A percentile compares a stretch with the other conserved stretches of the same genome.
Conservation (phyloP, 2,797 vertebrate genomes). For the Phalloptychus januarius region DNA sequence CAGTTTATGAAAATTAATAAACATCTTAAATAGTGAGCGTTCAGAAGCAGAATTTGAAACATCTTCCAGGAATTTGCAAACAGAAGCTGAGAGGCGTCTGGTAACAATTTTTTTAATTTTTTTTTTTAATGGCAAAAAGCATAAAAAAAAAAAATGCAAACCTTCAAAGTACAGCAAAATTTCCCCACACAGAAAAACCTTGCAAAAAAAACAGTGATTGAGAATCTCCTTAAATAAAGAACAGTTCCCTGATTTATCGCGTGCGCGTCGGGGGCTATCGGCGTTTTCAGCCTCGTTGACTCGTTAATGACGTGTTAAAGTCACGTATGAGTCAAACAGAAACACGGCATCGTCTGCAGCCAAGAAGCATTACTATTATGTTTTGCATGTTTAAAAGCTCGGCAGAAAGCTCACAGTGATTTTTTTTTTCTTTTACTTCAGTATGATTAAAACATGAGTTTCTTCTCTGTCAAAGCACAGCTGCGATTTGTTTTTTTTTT, state of each 20-base stretch:
- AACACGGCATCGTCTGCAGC: conserved; percentile 51
- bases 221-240: conserved; percentile 17
- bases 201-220: conserved; percentile 40
- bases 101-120: not conserved
- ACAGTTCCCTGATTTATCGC: conserved; percentile 29
- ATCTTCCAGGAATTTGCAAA: not conserved
- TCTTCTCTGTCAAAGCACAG: conserved; percentile 39
- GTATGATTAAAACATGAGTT: conserved; percentile 44
- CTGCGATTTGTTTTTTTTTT: conserved; percentile 29
- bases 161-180: conserved; percentile 30
- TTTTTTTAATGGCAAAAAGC: conserved; percentile 31
- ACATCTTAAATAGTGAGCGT: not conserved
- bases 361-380: conserved; percentile 45
- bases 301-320: conserved; percentile 71
- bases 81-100: conserved; percentile 10
- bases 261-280: conserved; percentile 43
- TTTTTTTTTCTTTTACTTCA: conserved; percentile 25
- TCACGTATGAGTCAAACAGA: conserved; percentile 64
- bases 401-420: conserved; percentile 29
- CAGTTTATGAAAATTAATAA: conserved; percentile 11
- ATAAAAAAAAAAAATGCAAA: conserved; percentile 30
- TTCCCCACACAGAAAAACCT: conserved; percentile 19
- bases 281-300: conserved; percentile 61
- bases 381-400: conserved; percentile 39
- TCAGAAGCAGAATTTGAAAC: not conserved